phyloP scores from a whole-genome alignment of 2,888 invertebrate genomes.

The Drosophila parthenogenetica region DNA sequence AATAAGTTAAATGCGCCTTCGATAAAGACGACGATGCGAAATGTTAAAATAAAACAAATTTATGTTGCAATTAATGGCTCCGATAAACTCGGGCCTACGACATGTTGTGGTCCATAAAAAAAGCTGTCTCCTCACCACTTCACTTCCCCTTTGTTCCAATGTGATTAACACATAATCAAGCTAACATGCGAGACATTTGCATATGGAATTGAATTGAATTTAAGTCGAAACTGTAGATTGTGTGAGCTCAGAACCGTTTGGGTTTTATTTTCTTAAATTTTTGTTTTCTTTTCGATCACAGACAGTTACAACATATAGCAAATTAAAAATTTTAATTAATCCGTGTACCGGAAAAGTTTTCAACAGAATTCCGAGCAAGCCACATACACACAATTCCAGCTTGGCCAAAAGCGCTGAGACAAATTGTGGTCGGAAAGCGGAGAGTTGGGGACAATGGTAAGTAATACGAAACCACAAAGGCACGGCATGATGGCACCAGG shows the following conservation, averaged over 20 bases:
- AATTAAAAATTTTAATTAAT: slow-evolving; percentile 74
- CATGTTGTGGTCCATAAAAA: slow-evolving; percentile 70
- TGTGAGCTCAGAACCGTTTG: slow-evolving; percentile 8
- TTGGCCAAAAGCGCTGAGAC: slow-evolving; percentile 28
- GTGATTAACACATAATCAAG: slow-evolving; percentile 81
- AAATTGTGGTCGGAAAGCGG: slow-evolving; percentile 22
- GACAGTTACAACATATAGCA: slow-evolving; percentile 55
- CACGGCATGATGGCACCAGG: slow-evolving; percentile 44
- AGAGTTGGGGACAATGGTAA: slow-evolving; percentile 47
- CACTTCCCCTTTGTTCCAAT: slow-evolving; percentile 26
- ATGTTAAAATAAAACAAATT: slow-evolving; percentile 80
- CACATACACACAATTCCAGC: slow-evolving; percentile 24
- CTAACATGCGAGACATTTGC: slow-evolving; percentile 76
- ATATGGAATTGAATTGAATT: slow-evolving; percentile 77
- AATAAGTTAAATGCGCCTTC: slow-evolving; percentile 74
- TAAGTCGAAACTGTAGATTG: slow-evolving; percentile 40
- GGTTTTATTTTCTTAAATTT: neutral
- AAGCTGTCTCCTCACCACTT: slow-evolving; percentile 14
- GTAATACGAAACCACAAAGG: slow-evolving; percentile 71
- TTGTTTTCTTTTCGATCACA: slow-evolving; percentile 4
- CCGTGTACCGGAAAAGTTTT: slow-evolving; percentile 54
- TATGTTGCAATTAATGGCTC: slow-evolving; percentile 80
- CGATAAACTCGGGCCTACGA: slow-evolving; percentile 72
- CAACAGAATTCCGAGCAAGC: slow-evolving; percentile 42
- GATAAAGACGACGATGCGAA: slow-evolving; percentile 74